These are phyloP conservation scores for Nymphalis urticae DNA, from an alignment of 2,888 invertebrate species.

Conservation along the genomic window DNA sequence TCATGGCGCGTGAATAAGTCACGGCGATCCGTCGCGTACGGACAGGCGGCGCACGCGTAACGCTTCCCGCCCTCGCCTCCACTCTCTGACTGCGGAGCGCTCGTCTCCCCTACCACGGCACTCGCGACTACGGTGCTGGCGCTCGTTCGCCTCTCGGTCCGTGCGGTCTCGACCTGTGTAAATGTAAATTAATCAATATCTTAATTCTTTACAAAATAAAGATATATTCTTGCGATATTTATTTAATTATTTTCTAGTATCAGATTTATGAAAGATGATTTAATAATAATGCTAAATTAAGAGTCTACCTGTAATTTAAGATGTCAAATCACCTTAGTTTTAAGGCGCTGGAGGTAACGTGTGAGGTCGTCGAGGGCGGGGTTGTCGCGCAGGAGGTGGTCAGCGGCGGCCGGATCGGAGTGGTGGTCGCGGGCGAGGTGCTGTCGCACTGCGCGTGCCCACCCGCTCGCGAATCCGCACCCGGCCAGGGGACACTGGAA, in stretches of 20 bases:
- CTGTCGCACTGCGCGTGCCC: constrained; percentile 88
- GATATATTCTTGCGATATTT: background rate
- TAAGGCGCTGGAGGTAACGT: constrained; percentile 85
- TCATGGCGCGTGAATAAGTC: constrained; percentile 95
- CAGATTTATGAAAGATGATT: background rate
- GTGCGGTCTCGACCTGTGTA: constrained; percentile 67
- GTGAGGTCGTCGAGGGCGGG: constrained; percentile 88
- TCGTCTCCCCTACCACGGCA: constrained; percentile 37
- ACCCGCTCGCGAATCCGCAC: constrained; percentile 88
- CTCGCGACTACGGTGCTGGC: constrained; percentile 33
- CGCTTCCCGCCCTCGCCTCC: constrained; percentile 79
- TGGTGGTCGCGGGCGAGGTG: constrained; percentile 88
- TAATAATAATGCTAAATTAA: too few relatives aligned
- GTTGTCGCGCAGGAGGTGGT: constrained; percentile 85
- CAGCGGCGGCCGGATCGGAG: constrained; percentile 83
- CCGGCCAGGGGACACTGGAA: constrained; percentile 85
- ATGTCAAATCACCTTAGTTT: constrained; percentile 76
- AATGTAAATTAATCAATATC: too few relatives aligned
- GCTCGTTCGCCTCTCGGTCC: constrained; percentile 54
- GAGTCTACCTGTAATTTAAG: too few relatives aligned
- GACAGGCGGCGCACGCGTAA: constrained; percentile 93
- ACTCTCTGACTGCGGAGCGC: constrained; percentile 42
- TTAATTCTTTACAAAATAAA: background rate
- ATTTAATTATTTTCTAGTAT: background rate
- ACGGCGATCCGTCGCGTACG: constrained; percentile 94